Evolutionary conservation across 2,888 invertebrate genomes (phyloP), one percentile per base, ranked within the genome.

Genomic region (Tetragonisca angustula): DNA sequence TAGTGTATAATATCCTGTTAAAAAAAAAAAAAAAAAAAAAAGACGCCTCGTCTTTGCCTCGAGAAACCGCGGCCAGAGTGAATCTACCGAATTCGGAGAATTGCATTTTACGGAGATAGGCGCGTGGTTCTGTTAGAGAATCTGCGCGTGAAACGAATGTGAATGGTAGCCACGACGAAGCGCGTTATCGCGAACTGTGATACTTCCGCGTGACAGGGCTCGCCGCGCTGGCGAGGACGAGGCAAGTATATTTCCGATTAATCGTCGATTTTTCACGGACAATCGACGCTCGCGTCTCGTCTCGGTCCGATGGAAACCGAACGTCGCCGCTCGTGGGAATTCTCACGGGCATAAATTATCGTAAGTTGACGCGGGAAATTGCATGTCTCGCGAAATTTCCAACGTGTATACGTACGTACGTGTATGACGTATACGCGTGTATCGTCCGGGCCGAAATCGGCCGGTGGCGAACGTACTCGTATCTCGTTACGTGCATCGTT

Each of bases 401-500:
- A 72, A 62, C 56, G 56, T 27, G 19, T 56, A 43, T 13, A 36
- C 36, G 43, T 43, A 43, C 43, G 11, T 43, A 43, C 43, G 9
- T 43, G 43, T 9, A 43, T 43, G 43, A 43, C 43, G 43, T 43
- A 43, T 11, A 43, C 43, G 9, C 43, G 43, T 27, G 36, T 36
- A 9, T n/a, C 52, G 43, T 27, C 19, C 15, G 15, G 27, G 9
- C 15, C 32, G 59, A 61, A 64, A 61, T 49, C 65, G 56, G 64
- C 64, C 36, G 32, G 13, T 21, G 62, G 27, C 36, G 17, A 59
- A 54, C 68, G 17, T 69, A 50, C 36, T 50, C 59, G n/a, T 64
- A 61, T 56, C 75, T 78, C 71, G 77, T 83, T 86, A 75, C 77
- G 68, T 74, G 77, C 73, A 81, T 72, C 75, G 72, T 65, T 78